Evolutionary conservation across 2,113 vertebrate genomes (phyloP), one percentile per base, ranked within the genome.

Genomic region (Chamaetylas fuelleborni): DNA sequence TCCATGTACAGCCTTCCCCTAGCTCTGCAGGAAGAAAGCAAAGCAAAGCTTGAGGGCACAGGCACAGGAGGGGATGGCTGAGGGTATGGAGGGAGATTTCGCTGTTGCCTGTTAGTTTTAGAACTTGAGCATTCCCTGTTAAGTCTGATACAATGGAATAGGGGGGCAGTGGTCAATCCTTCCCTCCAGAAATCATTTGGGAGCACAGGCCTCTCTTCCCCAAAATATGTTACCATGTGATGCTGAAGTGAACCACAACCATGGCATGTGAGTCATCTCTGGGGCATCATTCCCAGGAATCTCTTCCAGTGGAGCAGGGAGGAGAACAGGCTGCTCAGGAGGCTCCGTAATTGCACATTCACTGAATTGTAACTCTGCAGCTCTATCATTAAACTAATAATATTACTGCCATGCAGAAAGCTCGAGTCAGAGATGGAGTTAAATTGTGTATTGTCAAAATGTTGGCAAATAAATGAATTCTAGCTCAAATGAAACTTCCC

Each of bases 401-500:
- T 61, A 80, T 43, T 87, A 71, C 86, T 48, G 50, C 3, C 5
- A 25, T 33, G 62, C 67, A 79, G 48, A 94, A 61, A 62, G 84
- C 79, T 92, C 14, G 0, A 64, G 61, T 86, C 43, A 72, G 79
- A 95, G 56, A 67, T 38, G 31, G 65, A 83, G 57, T 54, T 94
- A 81, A 94, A 92, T 40, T 80, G 33, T 22, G 69, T 34, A 58
- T 81, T 95, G 88, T 84, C 94, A 82, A 84, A 93, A 51, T 80
- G 4, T 64, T 79, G 36, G 77, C 62, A 84, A 97, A 94, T 88
- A 81, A 69, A 95, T 74, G 76, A 89, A 92, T 93, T 81, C 69
- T 72, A 80, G 70, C 56, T 88, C 65, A 61, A 89, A 95, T 96
- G 84, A 92, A 96, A 70, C 84, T 78, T 83, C 42, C 33, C 34